Base-by-base conservation (phyloP, 2,113 vertebrate species). In the Oxyruncus cristatus region DNA sequence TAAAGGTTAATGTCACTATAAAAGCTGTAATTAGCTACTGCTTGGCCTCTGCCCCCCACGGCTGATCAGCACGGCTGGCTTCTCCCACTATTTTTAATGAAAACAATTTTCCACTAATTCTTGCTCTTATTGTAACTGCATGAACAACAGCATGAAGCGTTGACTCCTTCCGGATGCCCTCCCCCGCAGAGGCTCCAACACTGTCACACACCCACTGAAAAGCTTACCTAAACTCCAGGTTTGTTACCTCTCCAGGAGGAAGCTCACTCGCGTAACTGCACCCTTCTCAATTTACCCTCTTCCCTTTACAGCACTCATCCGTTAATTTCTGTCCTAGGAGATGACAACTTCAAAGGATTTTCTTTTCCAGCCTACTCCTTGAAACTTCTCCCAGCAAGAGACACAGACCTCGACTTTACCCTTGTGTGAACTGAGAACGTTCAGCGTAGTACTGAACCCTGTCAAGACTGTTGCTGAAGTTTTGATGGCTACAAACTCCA, bases 1-100 rank as follows among this genome's bases (percentile, higher is more conserved):
- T 90, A 97, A 87, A 95, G 56, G 92, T 84, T 96, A 92, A 93
- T 27, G 56, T 68, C 27, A n/a, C 63, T 66, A 93, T 52, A 93
- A 88, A 92, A 0, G 10, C 61, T 85, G 58, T 86, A 92, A 93
- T 95, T 93, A 89, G 68, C 79, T 47, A 75, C 85, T 65, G 39
- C 23, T 84, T 66, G 74, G 55, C 84, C 21, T n/a, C 37, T 78
- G 56, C 32, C 32, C 44, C 9, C 42, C 21, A 19, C 0, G 1
- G 49, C 53, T 66, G 37, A 82, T 33, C 20, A 23, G 53, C 62
- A 41, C 15, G 11, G 37, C 52, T 65, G 70, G n/a, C 41, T 78
- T 82, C 78, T 68, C 58, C 37, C 37, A 19, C 50, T 62, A 2
- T 9, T 88, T 83, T 37, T n/a, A 46, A 68, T 19, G 14, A 32